Base-by-base conservation (phyloP, 2,888 invertebrate species). In the Ochropacha duplaris region DNA sequence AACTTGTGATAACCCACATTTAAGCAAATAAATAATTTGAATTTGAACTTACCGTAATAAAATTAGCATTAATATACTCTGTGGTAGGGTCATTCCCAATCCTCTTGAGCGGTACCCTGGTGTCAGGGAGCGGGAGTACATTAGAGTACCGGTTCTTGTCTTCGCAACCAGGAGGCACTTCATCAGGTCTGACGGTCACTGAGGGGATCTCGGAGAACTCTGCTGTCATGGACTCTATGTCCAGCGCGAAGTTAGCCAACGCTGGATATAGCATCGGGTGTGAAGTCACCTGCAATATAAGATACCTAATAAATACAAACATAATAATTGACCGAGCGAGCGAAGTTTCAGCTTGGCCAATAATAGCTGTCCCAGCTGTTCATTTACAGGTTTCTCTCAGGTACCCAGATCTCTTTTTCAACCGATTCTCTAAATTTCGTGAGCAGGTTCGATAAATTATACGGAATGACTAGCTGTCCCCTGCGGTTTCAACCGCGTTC, bases 1-100 rank as follows among this genome's bases (percentile, higher is more conserved):
- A 31, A 1, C 9, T 1, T 31, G 4, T 31, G 1, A 11, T 11
- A 9, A 31, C 9, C 9, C 9, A 31, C 4, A 31, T 8, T 8
- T 5, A 31, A 31, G 9, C 31, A 31, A 2, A 9, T 9, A 31
- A 31, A 31, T 31, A 5, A 6, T 5, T 31, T 14, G 3, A 14
- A 2, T 8, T 3, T 34, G 12, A 34, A 90, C 95, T 95, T 87
- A 98, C 98, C 87, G 96, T 96, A 68, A 98, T 96, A 89, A 95
- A 98, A 88, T 98, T 98, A 64, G 98, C 98, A 81, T 98, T 99
- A 71, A 98, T 98, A 82, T 98, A 99, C 86, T 97, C 97, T 55
- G 96, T 95, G 63, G 95, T 95, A 0, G 96, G 95, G 74, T 96
- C 96, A 61, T 95, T 96, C 58, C 96, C 95, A 59, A 95, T 93